Evolutionary conservation across 2,888 invertebrate genomes (phyloP), one percentile per base, ranked within the genome.

Genomic region (Clusia tigrina): DNA sequence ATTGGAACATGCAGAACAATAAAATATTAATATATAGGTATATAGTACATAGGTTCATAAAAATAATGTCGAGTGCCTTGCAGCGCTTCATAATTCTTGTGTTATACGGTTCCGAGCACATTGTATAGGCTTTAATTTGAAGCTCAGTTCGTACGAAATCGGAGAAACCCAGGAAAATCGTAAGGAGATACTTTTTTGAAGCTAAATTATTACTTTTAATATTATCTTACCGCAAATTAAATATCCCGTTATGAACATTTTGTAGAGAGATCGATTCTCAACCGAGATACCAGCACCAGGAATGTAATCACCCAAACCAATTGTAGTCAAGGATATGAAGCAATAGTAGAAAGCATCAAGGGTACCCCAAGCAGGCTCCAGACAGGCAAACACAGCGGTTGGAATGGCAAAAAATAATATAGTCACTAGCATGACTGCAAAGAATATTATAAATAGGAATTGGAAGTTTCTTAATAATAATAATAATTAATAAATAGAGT

Each of bases 281-380:
- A 93, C 91, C 69, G 89, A 87, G 0, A 90, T 89, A 10, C 89
- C 86, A 78, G 94, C 94, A 37, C 78, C 79, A 0, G 95, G 95
- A 69, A 95, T 93, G 84, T 93, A 94, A 84, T 95, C 95, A 0
- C 95, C 95, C 2, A 95, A 86, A 15, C 95, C 93, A 76, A 95
- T 92, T 67, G 95, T 95, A 23, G 95, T 94, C 69, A 95, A 85
- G 15, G 94, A 94, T 74, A 95, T 92, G 85, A 95, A 94, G 84
- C 94, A 95, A 84, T 94, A 95, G 84, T 95, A 95, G 78, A 95
- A 88, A 0, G 94, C 91, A 85, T 95, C 95, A 69, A 95, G 85
- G 81, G 89, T 92, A 80, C 91, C 90, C 94, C 94, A 94, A 9
- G 89, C 89, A 0, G 91, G 89, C 82, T 95, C 95, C 66, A 95